Evolutionary conservation across 1,140 invertebrate genomes (phyloP).

Genomic region (Drosophila trapezifrons): DNA sequence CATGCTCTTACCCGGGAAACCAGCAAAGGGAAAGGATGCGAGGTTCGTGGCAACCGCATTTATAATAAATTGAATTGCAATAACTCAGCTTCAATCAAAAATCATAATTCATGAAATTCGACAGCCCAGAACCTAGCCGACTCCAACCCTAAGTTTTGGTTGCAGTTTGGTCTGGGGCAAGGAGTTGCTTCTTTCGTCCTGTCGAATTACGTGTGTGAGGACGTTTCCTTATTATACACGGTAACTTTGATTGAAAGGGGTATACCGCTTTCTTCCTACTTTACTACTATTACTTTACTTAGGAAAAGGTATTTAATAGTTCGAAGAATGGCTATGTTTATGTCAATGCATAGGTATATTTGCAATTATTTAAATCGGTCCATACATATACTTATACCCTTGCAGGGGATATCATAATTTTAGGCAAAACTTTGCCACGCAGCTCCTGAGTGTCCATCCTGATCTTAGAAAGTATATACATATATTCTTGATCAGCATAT

Average conservation of each 20-base stretch:
- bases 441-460: too few relatives aligned
- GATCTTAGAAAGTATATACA: too few relatives aligned
- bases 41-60: slow-evolving; percentile 76
- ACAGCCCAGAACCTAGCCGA: slow-evolving; percentile 58
- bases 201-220: slow-evolving; percentile 11
- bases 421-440: too few relatives aligned
- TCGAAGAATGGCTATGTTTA: too few relatives aligned
- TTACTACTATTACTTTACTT: too few relatives aligned
- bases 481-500: too few relatives aligned
- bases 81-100: slow-evolving; percentile 84
- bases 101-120: slow-evolving; percentile 82
- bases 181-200: slow-evolving; percentile 18
- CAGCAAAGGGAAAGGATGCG: slow-evolving; percentile 8
- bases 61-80: slow-evolving; percentile 84
- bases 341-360: too few relatives aligned
- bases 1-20: slow-evolving; percentile 30
- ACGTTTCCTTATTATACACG: neutral
- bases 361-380: too few relatives aligned
- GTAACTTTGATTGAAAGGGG: neutral
- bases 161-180: slow-evolving; percentile 16
- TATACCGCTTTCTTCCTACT: neutral
- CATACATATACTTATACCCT: too few relatives aligned
- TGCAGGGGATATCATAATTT: too few relatives aligned
- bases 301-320: too few relatives aligned
- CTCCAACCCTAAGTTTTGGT: slow-evolving; percentile 34